phyloP scores from a whole-genome alignment of 2,797 vertebrate genomes.

The Phrynocephalus vlangalii region DNA sequence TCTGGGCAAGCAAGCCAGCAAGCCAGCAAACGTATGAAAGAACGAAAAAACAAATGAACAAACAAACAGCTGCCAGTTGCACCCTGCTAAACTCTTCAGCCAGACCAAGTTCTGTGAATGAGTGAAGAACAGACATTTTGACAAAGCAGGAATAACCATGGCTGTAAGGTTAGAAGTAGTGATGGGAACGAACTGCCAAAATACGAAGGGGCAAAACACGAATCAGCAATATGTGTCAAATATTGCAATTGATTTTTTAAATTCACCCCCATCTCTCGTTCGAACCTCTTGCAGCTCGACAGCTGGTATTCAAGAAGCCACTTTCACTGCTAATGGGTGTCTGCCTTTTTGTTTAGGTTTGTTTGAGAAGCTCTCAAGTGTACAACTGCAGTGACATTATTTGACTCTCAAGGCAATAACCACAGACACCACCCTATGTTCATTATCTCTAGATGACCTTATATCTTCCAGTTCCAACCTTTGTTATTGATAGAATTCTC shows the following conservation, averaged over 20 bases:
- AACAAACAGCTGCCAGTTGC: background rate
- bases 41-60: too few species aligned
- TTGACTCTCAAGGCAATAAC: conserved; percentile 32
- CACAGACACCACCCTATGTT: background rate
- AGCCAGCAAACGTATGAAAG: background rate
- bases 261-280: too few species aligned
- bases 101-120: background rate
- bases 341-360: background rate
- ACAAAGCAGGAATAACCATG: background rate
- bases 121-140: background rate
- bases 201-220: too few species aligned
- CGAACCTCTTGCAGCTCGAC: conserved; percentile 7
- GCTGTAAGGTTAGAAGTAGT: background rate
- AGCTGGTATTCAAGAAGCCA: background rate
- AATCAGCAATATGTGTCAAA: too few species aligned
- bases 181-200: too few species aligned
- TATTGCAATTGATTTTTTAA: too few species aligned
- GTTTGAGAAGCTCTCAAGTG: conserved; percentile 13
- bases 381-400: background rate
- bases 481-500: conserved; percentile 32
- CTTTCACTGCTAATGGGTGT: conserved; percentile 5
- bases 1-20: background rate
- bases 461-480: conserved; percentile 34
- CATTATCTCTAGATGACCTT: conserved; percentile 22
- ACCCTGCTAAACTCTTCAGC: background rate